These are phyloP conservation scores for Drosophila rellima DNA, from an alignment of 2,888 invertebrate genomes.

Conservation along the genomic window DNA sequence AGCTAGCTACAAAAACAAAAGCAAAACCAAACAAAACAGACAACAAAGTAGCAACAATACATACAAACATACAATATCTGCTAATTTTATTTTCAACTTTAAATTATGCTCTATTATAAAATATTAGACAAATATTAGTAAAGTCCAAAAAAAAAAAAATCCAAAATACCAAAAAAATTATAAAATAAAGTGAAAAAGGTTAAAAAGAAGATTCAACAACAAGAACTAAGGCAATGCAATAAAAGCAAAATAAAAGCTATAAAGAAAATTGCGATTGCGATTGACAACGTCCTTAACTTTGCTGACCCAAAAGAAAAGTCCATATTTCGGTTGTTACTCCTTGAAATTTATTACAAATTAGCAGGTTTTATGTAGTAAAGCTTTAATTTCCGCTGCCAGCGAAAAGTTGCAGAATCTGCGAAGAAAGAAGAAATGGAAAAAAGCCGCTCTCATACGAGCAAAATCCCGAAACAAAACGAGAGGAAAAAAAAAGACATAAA, in stretches of 20 bases:
- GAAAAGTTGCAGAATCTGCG: slow-evolving; percentile 14
- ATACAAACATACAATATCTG: slow-evolving; percentile 71
- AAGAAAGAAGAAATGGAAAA: slow-evolving; percentile 11
- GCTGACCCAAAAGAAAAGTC: slow-evolving; percentile 3
- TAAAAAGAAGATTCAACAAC: slow-evolving; percentile 9
- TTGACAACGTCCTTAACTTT: slow-evolving; percentile 31
- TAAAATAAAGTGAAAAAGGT: slow-evolving; percentile 27
- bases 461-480: background rate
- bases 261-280: slow-evolving; percentile 23
- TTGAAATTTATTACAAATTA: slow-evolving; percentile 7
- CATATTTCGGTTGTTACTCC: slow-evolving; percentile 6
- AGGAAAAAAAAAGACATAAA: background rate
- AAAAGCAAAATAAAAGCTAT: slow-evolving; percentile 11
- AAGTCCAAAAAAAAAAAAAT: slow-evolving; percentile 29
- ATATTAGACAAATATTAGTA: slow-evolving; percentile 76
- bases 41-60: slow-evolving; percentile 52
- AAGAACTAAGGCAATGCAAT: slow-evolving; percentile 48
- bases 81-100: slow-evolving; percentile 77
- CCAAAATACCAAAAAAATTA: slow-evolving; percentile 11
- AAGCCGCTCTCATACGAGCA: background rate
- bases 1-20: slow-evolving; percentile 64
- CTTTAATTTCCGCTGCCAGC: slow-evolving; percentile 11
- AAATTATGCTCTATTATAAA: slow-evolving; percentile 75
- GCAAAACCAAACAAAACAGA: slow-evolving; percentile 45
- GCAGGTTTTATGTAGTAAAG: slow-evolving; percentile 3